Evolutionary conservation across 2,888 invertebrate species (phyloP).

Genomic region (Drosophila nr. perissopoda): DNA sequence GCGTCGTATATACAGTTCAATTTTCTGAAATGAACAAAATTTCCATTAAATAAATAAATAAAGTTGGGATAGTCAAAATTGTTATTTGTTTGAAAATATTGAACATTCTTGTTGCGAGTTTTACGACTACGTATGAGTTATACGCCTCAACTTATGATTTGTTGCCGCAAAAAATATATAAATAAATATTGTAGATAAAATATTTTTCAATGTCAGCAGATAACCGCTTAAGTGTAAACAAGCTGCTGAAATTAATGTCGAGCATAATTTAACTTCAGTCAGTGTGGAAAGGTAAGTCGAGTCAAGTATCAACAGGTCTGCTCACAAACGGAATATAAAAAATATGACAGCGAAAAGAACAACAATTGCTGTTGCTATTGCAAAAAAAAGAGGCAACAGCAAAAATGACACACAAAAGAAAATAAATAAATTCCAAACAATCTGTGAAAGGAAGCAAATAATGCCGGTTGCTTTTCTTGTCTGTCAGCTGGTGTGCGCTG

Average conservation of each 20-base stretch:
- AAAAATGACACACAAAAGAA: slow-evolving; percentile 9
- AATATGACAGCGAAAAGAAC: slow-evolving; percentile 40
- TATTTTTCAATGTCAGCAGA: neutral
- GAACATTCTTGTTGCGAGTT: neutral
- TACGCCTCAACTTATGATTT: neutral
- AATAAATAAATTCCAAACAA: slow-evolving; percentile 31
- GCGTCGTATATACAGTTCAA: slow-evolving; percentile 79
- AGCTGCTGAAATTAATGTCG: slow-evolving; percentile 26
- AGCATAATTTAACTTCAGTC: slow-evolving; percentile 29
- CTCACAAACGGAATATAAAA: slow-evolving; percentile 29
- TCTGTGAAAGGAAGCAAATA: slow-evolving; percentile 62
- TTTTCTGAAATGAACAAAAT: slow-evolving; percentile 73
- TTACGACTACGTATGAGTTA: neutral
- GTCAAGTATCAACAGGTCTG: slow-evolving; percentile 55
- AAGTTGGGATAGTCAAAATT: neutral
- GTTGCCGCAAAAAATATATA: neutral
- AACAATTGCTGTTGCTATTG: slow-evolving; percentile 21
- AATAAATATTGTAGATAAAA: neutral
- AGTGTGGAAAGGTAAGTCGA: slow-evolving; percentile 14
- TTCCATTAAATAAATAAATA: neutral
- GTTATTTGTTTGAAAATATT: neutral
- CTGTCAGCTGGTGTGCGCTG: slow-evolving; percentile 6
- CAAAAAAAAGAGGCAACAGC: slow-evolving; percentile 19
- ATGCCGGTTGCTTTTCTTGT: slow-evolving; percentile 33
- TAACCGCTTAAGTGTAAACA: neutral